Evolutionary conservation across 2,888 invertebrate genomes (phyloP).

Genomic region (Xestobium rufovillosum): DNA sequence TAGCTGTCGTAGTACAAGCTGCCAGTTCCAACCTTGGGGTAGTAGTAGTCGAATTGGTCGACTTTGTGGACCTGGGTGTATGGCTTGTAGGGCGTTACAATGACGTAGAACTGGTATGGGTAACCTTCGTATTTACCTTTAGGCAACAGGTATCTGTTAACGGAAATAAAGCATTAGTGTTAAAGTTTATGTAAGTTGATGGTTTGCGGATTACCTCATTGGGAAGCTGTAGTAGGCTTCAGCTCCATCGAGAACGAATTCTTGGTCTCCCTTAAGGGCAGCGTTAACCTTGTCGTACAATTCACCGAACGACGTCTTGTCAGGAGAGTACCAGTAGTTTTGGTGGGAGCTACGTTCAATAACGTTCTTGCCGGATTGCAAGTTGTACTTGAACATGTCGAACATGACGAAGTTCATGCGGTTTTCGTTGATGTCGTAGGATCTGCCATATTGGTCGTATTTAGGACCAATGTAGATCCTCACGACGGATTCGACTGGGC

Average conservation of each 20-base stretch:
- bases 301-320: slow-evolving; percentile 57
- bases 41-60: slow-evolving; percentile 9
- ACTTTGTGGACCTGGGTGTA: slow-evolving; percentile 20
- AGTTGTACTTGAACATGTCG: slow-evolving; percentile 52
- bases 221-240: slow-evolving; percentile 63
- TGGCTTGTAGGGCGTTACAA: slow-evolving; percentile 9
- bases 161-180: too few species aligned
- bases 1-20: slow-evolving; percentile 12
- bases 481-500: slow-evolving; percentile 50
- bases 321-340: slow-evolving; percentile 50
- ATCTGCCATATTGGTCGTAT: slow-evolving; percentile 51
- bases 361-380: slow-evolving; percentile 57
- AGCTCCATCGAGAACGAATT: slow-evolving; percentile 48
- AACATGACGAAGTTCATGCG: slow-evolving; percentile 55
- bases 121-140: slow-evolving; percentile 11
- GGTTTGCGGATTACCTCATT: slow-evolving; percentile 45
- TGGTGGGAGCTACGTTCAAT: slow-evolving; percentile 61
- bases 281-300: slow-evolving; percentile 54
- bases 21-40: slow-evolving; percentile 13
- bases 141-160: slow-evolving; percentile 11
- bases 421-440: slow-evolving; percentile 49
- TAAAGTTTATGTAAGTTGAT: too few species aligned
- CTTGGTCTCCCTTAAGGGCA: slow-evolving; percentile 44
- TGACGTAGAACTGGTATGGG: slow-evolving; percentile 13
- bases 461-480: slow-evolving; percentile 65